phyloP scores from a whole-genome alignment of 23 tunicate species.

The Styela plicata region DNA sequence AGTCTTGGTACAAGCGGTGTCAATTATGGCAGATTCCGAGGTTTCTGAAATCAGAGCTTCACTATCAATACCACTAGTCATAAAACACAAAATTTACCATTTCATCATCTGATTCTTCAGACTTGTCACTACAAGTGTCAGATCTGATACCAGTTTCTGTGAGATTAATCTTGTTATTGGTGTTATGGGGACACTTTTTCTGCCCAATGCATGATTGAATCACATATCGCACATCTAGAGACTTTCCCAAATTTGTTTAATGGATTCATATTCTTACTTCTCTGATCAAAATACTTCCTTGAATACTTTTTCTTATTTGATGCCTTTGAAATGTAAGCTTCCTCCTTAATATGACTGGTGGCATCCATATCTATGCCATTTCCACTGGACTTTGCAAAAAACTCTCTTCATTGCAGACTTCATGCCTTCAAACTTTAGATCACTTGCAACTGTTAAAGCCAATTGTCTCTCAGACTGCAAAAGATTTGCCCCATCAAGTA shows the following conservation, averaged over 20 bases:
- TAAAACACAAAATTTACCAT: not conserved
- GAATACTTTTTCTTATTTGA: conserved; percentile 1
- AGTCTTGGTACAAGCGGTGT: conserved; percentile 37
- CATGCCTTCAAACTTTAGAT: conserved; percentile 13
- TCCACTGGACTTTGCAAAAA: no score
- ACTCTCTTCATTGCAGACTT: conserved; percentile 32
- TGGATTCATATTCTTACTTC: conserved; percentile 6
- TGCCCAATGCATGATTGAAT: conserved; percentile 42
- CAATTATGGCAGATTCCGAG: conserved; percentile 7
- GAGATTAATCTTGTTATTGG: not conserved
- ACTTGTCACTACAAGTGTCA: no score
- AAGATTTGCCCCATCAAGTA: not conserved
- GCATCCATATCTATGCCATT: no score
- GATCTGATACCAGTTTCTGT: not conserved
- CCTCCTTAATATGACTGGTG: not conserved
- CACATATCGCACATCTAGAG: conserved; percentile 36
- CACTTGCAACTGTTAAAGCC: conserved; percentile 27
- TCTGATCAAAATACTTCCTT: not conserved
- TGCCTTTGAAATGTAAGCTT: not conserved
- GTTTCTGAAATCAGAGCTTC: not conserved
- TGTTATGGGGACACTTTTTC: conserved; percentile 23
- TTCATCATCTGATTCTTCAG: no score
- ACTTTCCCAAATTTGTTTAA: conserved; percentile 12
- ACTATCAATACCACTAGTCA: conserved; percentile 3
- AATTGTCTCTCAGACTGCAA: not conserved